Conservation (phyloP, 2,113 vertebrate genomes). For the Dendropsophus ebraccatus region DNA sequence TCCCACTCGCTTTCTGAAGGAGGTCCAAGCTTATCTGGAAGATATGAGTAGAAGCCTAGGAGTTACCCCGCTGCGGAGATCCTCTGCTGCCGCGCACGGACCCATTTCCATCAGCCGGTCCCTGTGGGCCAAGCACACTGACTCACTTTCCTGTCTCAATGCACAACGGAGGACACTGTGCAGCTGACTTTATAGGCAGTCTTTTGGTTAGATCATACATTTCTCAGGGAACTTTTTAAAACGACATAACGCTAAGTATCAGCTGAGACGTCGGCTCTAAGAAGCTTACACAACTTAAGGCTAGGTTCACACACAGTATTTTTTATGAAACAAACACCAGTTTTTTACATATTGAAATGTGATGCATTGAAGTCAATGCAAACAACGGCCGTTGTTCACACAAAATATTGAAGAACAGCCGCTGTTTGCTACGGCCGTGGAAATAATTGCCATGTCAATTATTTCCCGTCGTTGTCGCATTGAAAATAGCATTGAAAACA, state of each 20-base stretch:
- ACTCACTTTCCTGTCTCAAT: conserved; percentile 51
- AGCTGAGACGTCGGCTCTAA: no score
- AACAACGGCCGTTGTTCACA: no score
- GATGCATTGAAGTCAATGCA: no score
- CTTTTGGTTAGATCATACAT: conserved; percentile 14
- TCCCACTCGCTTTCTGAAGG: conserved; percentile 39
- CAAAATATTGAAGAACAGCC: no score
- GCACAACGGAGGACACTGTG: conserved; percentile 26
- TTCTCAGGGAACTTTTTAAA: background rate
- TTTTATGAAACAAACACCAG: no score
- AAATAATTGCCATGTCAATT: no score
- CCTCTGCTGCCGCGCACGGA: conserved; percentile 2
- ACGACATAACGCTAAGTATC: background rate
- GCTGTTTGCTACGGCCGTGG: no score
- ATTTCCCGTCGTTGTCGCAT: no score
- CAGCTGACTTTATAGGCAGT: background rate
- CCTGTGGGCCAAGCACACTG: conserved; percentile 23
- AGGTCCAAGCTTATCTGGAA: conserved; percentile 45
- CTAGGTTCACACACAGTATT: no score
- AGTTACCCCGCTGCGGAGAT: conserved; percentile 7
- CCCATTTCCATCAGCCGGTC: conserved; percentile 20
- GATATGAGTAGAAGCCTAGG: conserved; percentile 35
- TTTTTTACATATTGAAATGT: no score
- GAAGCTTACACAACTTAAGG: no score
- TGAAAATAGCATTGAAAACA: no score